Conservation (phyloP, 1,140 invertebrate species). For the Dufourea novaeangliae region DNA sequence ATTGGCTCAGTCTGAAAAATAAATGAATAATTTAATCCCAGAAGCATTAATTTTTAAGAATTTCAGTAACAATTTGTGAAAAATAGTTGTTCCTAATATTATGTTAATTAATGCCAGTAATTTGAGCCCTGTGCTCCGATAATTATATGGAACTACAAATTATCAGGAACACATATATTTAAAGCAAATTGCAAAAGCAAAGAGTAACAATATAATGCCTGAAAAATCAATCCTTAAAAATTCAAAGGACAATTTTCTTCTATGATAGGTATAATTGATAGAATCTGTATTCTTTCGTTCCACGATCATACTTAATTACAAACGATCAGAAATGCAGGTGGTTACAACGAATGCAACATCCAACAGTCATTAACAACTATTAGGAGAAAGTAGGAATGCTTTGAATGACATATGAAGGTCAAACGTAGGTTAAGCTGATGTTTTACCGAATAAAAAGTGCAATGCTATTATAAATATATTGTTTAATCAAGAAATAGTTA, state of each 20-base stretch:
- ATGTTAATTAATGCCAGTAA: too few species aligned
- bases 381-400: not conserved
- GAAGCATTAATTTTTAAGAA: not conserved
- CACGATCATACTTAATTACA: not conserved
- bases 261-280: not conserved
- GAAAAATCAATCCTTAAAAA: too few species aligned
- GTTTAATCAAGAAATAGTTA: slow-evolving; percentile 14
- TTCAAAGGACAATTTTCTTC: too few species aligned
- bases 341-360: not conserved
- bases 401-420: slow-evolving; percentile 36
- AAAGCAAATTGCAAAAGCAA: too few species aligned
- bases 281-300: not conserved
- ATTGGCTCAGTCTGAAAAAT: slow-evolving; percentile 88
- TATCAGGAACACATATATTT: too few species aligned
- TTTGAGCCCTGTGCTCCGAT: too few species aligned
- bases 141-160: too few species aligned
- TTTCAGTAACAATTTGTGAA: not conserved
- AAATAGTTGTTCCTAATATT: too few species aligned
- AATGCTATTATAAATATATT: not conserved
- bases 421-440: slow-evolving; percentile 48
- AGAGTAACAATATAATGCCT: too few species aligned
- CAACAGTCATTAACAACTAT: not conserved
- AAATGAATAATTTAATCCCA: not conserved
- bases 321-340: not conserved
- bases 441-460: not conserved